Evolutionary conservation across 2,888 invertebrate species (phyloP).

Genomic region (Silvanus unidentatus): DNA sequence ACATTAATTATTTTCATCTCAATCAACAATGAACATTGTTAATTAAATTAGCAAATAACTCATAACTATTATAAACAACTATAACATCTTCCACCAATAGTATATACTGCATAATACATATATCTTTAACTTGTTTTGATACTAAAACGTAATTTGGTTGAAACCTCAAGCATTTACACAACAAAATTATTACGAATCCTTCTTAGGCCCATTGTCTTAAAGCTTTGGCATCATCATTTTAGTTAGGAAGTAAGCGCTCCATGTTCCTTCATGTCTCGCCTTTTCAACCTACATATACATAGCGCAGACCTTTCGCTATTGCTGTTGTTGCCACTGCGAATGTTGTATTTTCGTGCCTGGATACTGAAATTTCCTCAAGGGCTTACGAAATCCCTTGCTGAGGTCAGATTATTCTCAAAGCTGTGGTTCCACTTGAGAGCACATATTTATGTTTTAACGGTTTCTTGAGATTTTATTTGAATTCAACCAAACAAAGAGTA

Average conservation of each 20-base stretch:
- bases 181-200: conserved; percentile 28
- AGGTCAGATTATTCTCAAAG: conserved; percentile 10
- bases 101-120: neutral
- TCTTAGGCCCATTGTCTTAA: conserved; percentile 24
- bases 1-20: too few relatives aligned
- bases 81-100: too few relatives aligned
- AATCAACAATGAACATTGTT: too few relatives aligned
- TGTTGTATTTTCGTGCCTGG: conserved; percentile 4
- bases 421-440: conserved; percentile 5
- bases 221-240: conserved; percentile 12
- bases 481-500: too few relatives aligned
- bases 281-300: neutral
- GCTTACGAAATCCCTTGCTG: conserved; percentile 7
- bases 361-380: conserved; percentile 9
- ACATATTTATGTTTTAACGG: conserved; percentile 6
- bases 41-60: too few relatives aligned
- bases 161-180: conserved; percentile 28
- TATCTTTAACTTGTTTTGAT: neutral
- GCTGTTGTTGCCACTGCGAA: neutral
- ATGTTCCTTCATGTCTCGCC: neutral
- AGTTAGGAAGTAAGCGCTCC: conserved; percentile 5
- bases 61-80: too few relatives aligned
- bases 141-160: neutral
- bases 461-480: conserved; percentile 5
- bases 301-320: neutral